Evolutionary conservation across 2,888 invertebrate genomes (phyloP).

Genomic region (Lithophane socia): DNA sequence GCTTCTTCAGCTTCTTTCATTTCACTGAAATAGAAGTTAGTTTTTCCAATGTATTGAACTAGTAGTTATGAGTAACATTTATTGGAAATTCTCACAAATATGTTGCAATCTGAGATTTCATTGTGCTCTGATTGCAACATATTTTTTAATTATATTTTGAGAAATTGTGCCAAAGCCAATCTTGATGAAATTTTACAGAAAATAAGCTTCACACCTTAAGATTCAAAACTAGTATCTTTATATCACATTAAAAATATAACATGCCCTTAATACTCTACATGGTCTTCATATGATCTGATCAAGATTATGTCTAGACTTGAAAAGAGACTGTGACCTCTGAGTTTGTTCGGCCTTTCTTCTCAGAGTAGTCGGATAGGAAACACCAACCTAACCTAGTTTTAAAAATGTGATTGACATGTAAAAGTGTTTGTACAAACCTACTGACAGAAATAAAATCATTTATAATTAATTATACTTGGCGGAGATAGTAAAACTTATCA

Average conservation of each 20-base stretch:
- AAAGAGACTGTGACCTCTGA: too few species aligned
- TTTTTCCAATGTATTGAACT: background rate
- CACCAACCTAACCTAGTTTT: too few species aligned
- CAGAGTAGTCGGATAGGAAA: too few species aligned
- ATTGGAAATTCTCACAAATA: background rate
- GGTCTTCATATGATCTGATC: too few species aligned
- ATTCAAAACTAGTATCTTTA: background rate
- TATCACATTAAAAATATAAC: background rate
- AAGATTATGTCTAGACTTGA: too few species aligned
- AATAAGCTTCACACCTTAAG: background rate
- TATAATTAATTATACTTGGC: background rate
- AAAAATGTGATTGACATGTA: too few species aligned
- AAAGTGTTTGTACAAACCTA: too few species aligned
- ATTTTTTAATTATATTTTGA: background rate
- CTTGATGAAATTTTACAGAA: background rate
- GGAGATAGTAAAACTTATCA: background rate
- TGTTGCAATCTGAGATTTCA: background rate
- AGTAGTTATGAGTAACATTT: background rate
- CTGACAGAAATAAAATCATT: too few species aligned
- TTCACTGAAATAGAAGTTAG: slow-evolving; percentile 89
- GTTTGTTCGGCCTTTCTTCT: too few species aligned
- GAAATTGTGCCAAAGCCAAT: background rate
- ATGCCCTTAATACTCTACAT: too few species aligned
- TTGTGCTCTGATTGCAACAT: too few species aligned
- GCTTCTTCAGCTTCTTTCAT: slow-evolving; percentile 94